Conservation (phyloP, 2,888 invertebrate genomes). For the Charanyca ferruginea region DNA sequence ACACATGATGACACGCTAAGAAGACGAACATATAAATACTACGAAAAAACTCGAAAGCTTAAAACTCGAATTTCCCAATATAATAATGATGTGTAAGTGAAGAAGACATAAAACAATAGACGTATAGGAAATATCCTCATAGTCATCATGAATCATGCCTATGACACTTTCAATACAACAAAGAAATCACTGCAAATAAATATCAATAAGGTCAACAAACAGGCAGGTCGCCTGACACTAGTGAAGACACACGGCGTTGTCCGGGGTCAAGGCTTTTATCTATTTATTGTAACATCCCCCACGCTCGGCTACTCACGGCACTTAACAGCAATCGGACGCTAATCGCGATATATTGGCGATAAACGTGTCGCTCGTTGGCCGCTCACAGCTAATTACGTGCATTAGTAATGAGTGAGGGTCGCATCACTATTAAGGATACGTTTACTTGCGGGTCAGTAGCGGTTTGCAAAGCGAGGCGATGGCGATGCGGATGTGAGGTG, state of each 20-base stretch:
- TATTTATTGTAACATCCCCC: conserved; percentile 75
- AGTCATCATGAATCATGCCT: conserved; percentile 1
- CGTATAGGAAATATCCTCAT: background rate
- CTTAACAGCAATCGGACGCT: conserved; percentile 86
- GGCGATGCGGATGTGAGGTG: too few species aligned
- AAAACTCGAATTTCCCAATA: background rate
- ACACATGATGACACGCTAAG: too few species aligned
- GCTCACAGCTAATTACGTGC: conserved; percentile 86
- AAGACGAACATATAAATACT: too few species aligned
- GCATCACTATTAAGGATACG: conserved; percentile 49
- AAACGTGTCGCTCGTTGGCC: conserved; percentile 80
- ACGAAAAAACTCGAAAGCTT: background rate
- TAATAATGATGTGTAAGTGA: background rate
- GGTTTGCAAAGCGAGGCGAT: background rate
- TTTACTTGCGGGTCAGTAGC: background rate
- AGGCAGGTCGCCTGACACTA: conserved; percentile 78
- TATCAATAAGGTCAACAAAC: conserved; percentile 62
- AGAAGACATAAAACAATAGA: background rate
- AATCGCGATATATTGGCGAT: conserved; percentile 86
- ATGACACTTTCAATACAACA: conserved; percentile 1
- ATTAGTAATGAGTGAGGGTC: conserved; percentile 84
- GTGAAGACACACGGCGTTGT: conserved; percentile 79
- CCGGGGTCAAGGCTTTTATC: conserved; percentile 78
- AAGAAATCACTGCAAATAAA: conserved; percentile 66
- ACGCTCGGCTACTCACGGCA: conserved; percentile 70